Evolutionary conservation across 2,113 vertebrate species (phyloP).

Genomic region (Percopsis transmontana): DNA sequence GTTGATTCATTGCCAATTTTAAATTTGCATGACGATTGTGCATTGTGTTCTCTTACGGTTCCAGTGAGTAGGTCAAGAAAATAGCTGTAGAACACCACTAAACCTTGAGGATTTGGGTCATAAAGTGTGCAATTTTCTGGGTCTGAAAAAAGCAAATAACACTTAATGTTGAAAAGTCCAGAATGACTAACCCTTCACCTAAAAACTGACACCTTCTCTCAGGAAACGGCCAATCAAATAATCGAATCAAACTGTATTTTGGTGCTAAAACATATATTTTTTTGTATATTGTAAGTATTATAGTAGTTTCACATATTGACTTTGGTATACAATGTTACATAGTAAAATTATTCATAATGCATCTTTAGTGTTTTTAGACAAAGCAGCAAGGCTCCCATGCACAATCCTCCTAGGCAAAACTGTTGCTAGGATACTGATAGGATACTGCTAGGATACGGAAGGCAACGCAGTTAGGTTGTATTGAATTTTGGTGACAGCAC

Average conservation of each 20-base stretch:
- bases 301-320: too few relatives aligned
- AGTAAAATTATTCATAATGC: too few relatives aligned
- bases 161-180: background rate
- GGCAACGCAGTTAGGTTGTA: background rate
- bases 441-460: background rate
- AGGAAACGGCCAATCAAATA: too few relatives aligned
- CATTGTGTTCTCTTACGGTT: conserved; percentile 71
- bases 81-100: conserved; percentile 76
- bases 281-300: too few relatives aligned
- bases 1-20: background rate
- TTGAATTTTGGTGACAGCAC: background rate
- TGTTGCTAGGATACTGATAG: conserved; percentile 25
- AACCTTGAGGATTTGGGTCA: conserved; percentile 57
- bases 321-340: too few relatives aligned
- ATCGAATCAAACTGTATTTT: too few relatives aligned
- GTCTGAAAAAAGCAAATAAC: conserved; percentile 25
- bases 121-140: conserved; percentile 71
- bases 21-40: background rate
- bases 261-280: too few relatives aligned
- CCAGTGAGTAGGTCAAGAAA: conserved; percentile 84
- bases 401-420: background rate
- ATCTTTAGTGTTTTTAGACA: too few relatives aligned
- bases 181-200: too few relatives aligned
- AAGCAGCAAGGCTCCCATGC: background rate
- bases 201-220: too few relatives aligned